Conservation (phyloP, 2,888 invertebrate species). For the Melinopterus prodromus region DNA sequence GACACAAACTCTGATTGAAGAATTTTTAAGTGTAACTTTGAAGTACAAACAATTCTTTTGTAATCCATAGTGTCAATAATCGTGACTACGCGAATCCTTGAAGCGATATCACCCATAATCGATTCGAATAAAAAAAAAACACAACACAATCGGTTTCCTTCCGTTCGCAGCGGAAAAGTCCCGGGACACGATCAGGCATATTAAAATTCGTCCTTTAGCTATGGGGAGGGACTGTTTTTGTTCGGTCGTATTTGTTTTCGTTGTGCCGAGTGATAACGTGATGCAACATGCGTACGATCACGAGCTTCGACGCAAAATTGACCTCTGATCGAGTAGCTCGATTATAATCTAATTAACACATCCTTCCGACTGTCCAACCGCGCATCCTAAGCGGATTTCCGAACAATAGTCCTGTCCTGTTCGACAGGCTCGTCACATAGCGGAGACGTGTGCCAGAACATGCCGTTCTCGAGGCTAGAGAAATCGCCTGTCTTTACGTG, state of each 20-base stretch:
- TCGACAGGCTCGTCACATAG: background rate
- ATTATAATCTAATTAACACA: background rate
- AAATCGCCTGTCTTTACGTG: background rate
- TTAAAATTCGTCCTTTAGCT: background rate
- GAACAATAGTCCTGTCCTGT: background rate
- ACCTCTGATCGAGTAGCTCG: background rate
- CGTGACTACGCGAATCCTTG: background rate
- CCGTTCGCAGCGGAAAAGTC: background rate
- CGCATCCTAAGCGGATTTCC: background rate
- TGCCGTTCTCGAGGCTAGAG: background rate
- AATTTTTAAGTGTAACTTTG: too few relatives aligned
- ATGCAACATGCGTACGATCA: background rate
- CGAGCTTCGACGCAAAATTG: background rate
- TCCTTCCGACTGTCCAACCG: background rate
- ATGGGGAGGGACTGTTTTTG: background rate
- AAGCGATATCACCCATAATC: background rate
- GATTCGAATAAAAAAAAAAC: background rate
- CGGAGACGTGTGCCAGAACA: background rate
- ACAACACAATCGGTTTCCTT: background rate
- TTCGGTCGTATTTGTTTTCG: background rate
- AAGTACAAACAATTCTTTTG: too few relatives aligned
- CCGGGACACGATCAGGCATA: background rate
- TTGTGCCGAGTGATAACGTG: background rate
- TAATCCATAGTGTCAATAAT: background rate
- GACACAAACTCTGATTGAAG: too few relatives aligned